Base-by-base conservation (phyloP, 1,140 invertebrate species). In the Cotesia chilonis region DNA sequence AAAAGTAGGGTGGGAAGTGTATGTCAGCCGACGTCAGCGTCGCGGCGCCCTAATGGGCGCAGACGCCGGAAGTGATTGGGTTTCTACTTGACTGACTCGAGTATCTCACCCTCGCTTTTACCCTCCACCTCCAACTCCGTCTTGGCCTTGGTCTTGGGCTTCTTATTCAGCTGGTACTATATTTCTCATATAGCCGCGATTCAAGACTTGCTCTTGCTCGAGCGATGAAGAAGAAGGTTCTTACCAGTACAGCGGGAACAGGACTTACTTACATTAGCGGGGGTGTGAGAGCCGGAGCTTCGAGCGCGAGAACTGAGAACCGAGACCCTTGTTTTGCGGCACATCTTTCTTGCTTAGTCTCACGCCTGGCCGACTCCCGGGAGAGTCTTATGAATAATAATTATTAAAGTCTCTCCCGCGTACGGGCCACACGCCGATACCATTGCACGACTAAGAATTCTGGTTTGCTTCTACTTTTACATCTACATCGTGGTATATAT, bases 11-110 rank as follows among this genome's bases (percentile, higher is more conserved):
- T 74, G 77, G 73, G 51, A 60, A 66, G 75, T 71, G 84, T 83
- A 85, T 82, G 86, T 87, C 85, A 85, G 85, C 81, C 83, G 80
- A 86, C 84, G 84, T 87, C 85, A 87, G 84, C 85, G 83, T 86
- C 83, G 84, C 82, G 85, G 84, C 83, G 82, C 83, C 84, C 83
- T 87, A 88, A 88, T 86, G 86, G 85, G 85, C 83, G 85, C 85
- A 85, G 87, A 88, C 86, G 87, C 85, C 85, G 87, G 86, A 88
- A 87, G 85, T 87, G 87, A 88, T 88, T 87, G 87, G 85, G 84
- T 88, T 88, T 88, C 84, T 79, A 84, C 85, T 86, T 83, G 85
- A 87, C 84, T 87, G 86, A 85, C 83, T 85, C 84, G 77, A 79
- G 83, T 81, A 78, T 74, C 66, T 70, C 79, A 76, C 77, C 79